Conservation (phyloP, 2,113 vertebrate species). For the Ctenodactylus gundi region DNA sequence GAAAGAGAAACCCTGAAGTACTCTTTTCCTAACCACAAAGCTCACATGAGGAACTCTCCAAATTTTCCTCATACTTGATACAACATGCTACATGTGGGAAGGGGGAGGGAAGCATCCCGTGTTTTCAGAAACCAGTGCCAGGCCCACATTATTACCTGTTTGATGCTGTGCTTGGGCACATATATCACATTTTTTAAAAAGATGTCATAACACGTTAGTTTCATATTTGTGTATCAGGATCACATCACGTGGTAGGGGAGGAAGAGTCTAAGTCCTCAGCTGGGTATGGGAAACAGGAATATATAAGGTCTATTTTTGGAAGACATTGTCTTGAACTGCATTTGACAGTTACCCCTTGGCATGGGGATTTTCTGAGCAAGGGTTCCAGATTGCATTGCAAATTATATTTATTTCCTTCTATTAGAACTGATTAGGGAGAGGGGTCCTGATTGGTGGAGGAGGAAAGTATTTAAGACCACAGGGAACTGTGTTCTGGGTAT, state of each 20-base stretch:
- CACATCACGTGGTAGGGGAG: neutral
- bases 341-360: conserved; percentile 43
- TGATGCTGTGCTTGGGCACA: neutral
- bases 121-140: neutral
- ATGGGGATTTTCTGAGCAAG: conserved; percentile 43
- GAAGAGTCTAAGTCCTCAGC: neutral
- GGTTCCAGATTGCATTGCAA: conserved; percentile 57
- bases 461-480: conserved; percentile 1
- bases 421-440: conserved; percentile 16
- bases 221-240: no score
- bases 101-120: neutral
- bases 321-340: conserved; percentile 39
- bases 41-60: neutral
- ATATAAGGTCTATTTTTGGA: conserved; percentile 34
- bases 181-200: neutral
- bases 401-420: conserved; percentile 69
- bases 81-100: neutral
- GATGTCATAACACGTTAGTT: neutral
- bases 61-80: neutral
- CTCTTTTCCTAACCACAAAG: neutral
- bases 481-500: conserved; percentile 40
- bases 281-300: neutral
- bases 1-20: neutral
- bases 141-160: neutral
- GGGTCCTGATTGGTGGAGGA: neutral